phyloP scores from a whole-genome alignment of 2,888 invertebrate genomes.

The Chesias legatella region DNA sequence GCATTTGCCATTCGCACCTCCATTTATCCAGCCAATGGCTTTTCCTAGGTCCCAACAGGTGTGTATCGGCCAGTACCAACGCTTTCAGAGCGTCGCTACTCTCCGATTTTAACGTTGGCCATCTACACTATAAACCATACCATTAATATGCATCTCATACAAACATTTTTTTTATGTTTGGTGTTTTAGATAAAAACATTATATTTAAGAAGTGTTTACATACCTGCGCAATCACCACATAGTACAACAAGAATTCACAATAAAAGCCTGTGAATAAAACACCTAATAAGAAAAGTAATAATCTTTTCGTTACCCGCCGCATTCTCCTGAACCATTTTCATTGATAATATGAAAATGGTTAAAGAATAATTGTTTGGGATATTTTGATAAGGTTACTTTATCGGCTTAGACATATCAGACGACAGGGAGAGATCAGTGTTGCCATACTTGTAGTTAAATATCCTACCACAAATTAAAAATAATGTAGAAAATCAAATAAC shows the following conservation, averaged over 20 bases:
- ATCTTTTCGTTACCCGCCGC: slow-evolving; percentile 51
- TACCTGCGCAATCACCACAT: slow-evolving; percentile 59
- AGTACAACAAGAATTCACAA: slow-evolving; percentile 65
- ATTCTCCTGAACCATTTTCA: slow-evolving; percentile 29
- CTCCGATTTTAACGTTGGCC: slow-evolving; percentile 78
- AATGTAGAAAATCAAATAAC: background rate
- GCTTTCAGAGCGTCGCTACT: slow-evolving; percentile 79
- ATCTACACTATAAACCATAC: slow-evolving; percentile 83
- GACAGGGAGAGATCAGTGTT: background rate
- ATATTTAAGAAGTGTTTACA: slow-evolving; percentile 10
- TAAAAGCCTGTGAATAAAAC: slow-evolving; percentile 47
- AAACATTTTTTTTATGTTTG: no score
- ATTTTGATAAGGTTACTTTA: no score
- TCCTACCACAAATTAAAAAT: background rate
- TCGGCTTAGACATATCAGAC: no score
- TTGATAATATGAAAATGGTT: no score
- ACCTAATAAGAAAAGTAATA: slow-evolving; percentile 44
- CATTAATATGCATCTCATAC: slow-evolving; percentile 3
- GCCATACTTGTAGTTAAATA: no score
- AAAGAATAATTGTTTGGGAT: no score
- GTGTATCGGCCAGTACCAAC: slow-evolving; percentile 94
- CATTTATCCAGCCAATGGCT: slow-evolving; percentile 98
- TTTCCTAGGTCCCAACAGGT: slow-evolving; percentile 89
- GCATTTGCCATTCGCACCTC: slow-evolving; percentile 98
- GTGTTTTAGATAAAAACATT: no score